Conservation (phyloP, 2,888 invertebrate species). For the Unio pictorum region DNA sequence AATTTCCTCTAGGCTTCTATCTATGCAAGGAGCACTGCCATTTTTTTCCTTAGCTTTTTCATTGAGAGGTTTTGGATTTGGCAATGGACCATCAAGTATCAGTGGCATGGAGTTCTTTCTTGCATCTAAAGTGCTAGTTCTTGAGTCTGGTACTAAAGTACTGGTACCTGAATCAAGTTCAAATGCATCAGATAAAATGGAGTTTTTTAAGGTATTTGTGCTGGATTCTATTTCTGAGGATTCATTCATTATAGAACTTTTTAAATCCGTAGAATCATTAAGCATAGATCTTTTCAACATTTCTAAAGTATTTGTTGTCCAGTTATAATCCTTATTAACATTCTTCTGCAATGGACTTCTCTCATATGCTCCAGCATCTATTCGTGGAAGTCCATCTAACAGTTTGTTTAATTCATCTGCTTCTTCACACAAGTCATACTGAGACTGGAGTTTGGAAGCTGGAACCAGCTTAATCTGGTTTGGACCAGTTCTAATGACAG, state of each 20-base stretch:
- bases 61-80: constrained; percentile 34
- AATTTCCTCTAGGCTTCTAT: constrained; percentile 62
- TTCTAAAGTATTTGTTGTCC: constrained; percentile 14
- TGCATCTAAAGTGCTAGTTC: constrained; percentile 31
- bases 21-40: constrained; percentile 59
- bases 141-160: constrained; percentile 10
- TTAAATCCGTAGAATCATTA: background rate
- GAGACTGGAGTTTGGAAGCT: constrained; percentile 41
- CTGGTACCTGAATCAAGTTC: constrained; percentile 2
- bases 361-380: constrained; percentile 58
- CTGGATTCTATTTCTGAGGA: background rate
- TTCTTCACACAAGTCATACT: constrained; percentile 33
- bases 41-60: constrained; percentile 32
- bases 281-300: constrained; percentile 11
- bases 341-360: constrained; percentile 42
- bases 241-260: background rate
- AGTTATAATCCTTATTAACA: constrained; percentile 6
- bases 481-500: constrained; percentile 63
- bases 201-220: too few species aligned
- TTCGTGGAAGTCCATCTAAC: constrained; percentile 58
- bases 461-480: constrained; percentile 64
- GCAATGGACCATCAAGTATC: constrained; percentile 30
- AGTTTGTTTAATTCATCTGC: constrained; percentile 52
- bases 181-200: too few species aligned
- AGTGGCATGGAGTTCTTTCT: constrained; percentile 28